phyloP scores from a whole-genome alignment of 2,888 invertebrate species.

The Flabesymbios commensalis region DNA sequence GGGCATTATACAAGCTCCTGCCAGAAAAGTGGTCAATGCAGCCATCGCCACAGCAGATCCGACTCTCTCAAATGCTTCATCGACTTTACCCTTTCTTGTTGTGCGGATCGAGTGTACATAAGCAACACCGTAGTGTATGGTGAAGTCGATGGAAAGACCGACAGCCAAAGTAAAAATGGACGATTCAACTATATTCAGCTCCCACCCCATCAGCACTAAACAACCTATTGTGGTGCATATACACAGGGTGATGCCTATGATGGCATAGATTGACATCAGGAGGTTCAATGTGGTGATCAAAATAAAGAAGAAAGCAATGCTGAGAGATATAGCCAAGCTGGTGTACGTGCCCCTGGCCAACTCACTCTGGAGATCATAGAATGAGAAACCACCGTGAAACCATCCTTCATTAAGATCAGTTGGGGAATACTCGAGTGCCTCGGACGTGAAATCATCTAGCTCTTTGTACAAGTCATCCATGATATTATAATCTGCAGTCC shows the following conservation, averaged over 20 bases:
- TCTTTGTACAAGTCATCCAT: constrained; percentile 73
- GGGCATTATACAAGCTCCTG: constrained; percentile 85
- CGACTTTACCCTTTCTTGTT: constrained; percentile 48
- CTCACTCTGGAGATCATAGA: constrained; percentile 86
- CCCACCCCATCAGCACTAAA: constrained; percentile 74
- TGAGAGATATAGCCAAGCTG: constrained; percentile 81
- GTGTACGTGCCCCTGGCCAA: constrained; percentile 81
- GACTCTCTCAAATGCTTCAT: constrained; percentile 50
- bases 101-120: constrained; percentile 67
- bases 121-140: constrained; percentile 87
- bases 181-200: constrained; percentile 90
- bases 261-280: constrained; percentile 79
- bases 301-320: constrained; percentile 74
- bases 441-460: too few species aligned
- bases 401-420: too few species aligned
- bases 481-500: constrained; percentile 72
- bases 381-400: constrained; percentile 81
- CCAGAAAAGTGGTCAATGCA: constrained; percentile 84
- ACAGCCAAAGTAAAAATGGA: constrained; percentile 90
- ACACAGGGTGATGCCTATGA: constrained; percentile 79
- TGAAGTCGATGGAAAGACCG: constrained; percentile 91
- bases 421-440: too few species aligned
- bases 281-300: constrained; percentile 82
- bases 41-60: constrained; percentile 86
- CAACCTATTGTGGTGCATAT: constrained; percentile 77